Evolutionary conservation across 2,888 invertebrate genomes (phyloP).

Genomic region (Ligdia adustata): DNA sequence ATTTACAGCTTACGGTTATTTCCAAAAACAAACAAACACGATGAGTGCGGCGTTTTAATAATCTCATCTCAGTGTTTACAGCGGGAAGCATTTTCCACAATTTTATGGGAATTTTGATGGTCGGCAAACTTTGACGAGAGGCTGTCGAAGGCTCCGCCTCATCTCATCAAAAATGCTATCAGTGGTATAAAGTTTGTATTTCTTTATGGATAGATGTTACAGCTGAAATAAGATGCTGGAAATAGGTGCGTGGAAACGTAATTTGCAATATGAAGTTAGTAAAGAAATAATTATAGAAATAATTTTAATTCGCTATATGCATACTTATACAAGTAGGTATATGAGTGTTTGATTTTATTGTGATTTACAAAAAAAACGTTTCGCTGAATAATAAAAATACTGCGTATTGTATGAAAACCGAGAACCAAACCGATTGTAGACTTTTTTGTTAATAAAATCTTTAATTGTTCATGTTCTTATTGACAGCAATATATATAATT

Average conservation of each 20-base stretch:
- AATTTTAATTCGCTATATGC: not conserved
- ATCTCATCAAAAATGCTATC: constrained; percentile 31
- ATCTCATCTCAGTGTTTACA: constrained; percentile 32
- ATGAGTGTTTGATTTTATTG: too few relatives aligned
- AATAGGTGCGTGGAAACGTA: not conserved
- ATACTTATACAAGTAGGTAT: too few relatives aligned
- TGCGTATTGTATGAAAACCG: too few relatives aligned
- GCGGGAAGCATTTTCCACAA: constrained; percentile 27
- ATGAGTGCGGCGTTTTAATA: constrained; percentile 25
- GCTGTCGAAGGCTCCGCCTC: constrained; percentile 16
- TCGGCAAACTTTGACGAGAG: constrained; percentile 30
- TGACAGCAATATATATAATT: not conserved
- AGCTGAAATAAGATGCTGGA: not conserved
- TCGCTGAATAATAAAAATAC: too few relatives aligned
- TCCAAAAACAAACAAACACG: constrained; percentile 24
- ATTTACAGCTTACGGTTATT: constrained; percentile 31
- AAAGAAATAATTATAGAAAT: not conserved
- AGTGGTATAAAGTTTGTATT: constrained; percentile 23
- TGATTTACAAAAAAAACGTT: too few relatives aligned
- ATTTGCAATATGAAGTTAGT: not conserved
- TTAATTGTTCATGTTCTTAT: too few relatives aligned
- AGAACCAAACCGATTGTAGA: too few relatives aligned
- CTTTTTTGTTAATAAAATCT: too few relatives aligned
- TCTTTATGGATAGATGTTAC: constrained; percentile 15
- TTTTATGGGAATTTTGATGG: constrained; percentile 34